phyloP scores from a whole-genome alignment of 1,140 invertebrate species.

The Helicoverpa armigera region DNA sequence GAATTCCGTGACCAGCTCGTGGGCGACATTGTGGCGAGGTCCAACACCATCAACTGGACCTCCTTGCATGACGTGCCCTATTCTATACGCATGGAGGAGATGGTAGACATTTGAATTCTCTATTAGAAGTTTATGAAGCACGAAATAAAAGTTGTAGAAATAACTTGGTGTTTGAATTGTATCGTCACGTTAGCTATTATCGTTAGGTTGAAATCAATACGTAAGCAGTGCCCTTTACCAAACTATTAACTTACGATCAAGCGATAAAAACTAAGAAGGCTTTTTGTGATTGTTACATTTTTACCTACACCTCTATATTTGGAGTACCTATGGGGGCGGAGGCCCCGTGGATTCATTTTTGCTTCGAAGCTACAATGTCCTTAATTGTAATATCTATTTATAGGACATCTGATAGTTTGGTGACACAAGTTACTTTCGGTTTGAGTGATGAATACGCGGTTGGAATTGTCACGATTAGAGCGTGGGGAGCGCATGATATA shows the following conservation, averaged over 20 bases:
- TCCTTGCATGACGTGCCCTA: constrained; percentile 89
- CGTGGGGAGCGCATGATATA: too few species aligned
- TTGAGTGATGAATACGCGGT: too few species aligned
- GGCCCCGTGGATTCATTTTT: constrained; percentile 3
- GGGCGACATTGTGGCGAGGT: constrained; percentile 80
- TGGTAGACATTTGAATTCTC: constrained; percentile 73
- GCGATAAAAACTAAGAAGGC: constrained; percentile 29
- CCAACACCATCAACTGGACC: constrained; percentile 85
- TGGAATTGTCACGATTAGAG: too few species aligned
- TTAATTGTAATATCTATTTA: neutral
- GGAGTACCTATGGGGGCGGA: constrained; percentile 8
- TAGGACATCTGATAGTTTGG: too few species aligned
- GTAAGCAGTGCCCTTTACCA: neutral
- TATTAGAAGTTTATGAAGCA: neutral
- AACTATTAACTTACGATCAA: neutral
- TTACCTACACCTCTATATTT: neutral
- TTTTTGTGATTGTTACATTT: constrained; percentile 1
- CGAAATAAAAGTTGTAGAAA: neutral
- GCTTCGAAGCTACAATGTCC: neutral
- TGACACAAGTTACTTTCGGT: too few species aligned
- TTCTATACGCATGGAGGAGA: constrained; percentile 87
- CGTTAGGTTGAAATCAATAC: too few species aligned
- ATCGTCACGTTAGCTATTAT: too few species aligned
- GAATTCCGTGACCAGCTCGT: constrained; percentile 85
- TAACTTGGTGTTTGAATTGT: neutral